Evolutionary conservation across 2,113 vertebrate species (phyloP).

Genomic region (Dissostichus mawsoni): DNA sequence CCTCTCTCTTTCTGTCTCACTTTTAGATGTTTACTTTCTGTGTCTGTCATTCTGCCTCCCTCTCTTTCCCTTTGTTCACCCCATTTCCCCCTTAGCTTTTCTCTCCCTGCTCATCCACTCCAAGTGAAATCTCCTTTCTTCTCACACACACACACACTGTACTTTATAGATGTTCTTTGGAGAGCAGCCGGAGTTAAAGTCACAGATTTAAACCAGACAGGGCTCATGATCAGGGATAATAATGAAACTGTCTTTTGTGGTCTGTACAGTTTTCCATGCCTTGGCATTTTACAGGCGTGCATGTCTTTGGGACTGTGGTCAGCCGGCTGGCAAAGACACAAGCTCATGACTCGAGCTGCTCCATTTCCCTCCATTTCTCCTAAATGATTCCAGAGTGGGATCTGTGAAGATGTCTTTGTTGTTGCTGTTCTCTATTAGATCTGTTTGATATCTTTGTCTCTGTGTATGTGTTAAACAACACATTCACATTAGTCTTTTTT

Average conservation of each 20-base stretch:
- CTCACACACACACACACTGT: background rate
- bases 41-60: background rate
- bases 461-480: background rate
- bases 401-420: conserved; percentile 16
- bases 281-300: conserved; percentile 69
- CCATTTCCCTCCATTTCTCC: conserved; percentile 55
- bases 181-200: conserved; percentile 54
- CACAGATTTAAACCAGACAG: conserved; percentile 69
- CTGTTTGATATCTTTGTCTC: background rate
- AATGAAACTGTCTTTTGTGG: conserved; percentile 76
- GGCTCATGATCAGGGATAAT: conserved; percentile 74
- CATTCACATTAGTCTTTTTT: background rate
- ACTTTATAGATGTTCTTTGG: conserved; percentile 16
- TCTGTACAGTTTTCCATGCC: conserved; percentile 70
- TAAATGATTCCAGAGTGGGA: conserved; percentile 55
- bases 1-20: conserved; percentile 42
- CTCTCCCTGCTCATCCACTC: background rate
- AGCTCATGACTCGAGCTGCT: conserved; percentile 65
- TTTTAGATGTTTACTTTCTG: conserved; percentile 47
- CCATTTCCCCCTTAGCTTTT: background rate
- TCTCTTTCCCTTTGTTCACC: background rate
- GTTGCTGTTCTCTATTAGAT: background rate
- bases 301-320: conserved; percentile 78
- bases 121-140: background rate
- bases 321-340: conserved; percentile 56